Base-by-base conservation (phyloP, 2,888 invertebrate genomes). In the Acrobasis consociella region DNA sequence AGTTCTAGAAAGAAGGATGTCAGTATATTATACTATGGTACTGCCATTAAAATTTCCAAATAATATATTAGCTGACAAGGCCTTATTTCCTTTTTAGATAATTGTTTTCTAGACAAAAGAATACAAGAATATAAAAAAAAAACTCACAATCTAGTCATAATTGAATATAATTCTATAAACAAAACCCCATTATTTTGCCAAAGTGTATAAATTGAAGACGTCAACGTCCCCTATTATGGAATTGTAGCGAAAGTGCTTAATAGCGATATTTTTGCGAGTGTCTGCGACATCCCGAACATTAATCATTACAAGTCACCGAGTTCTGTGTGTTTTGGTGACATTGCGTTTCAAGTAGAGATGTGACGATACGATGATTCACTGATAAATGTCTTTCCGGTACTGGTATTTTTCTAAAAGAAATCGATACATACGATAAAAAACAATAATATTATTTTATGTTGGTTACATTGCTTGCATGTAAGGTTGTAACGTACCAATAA, bases 231-330 rank as follows among this genome's bases (percentile, higher is more conserved):
- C 15, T 61, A 49, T 38, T 63, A 39, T 11, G 55, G 49, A 49
- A 55, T 56, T 64, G 37, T 31, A 60, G 49, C 56, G 55, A 60
- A 60, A 56, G 55, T 55, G 51, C 55, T 49, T 63, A 42, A 60
- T 56, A 56, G 50, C 62, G 58, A 66, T 56, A 72, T 71, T 72
- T 71, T 67, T 71, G 67, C 63, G 69, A 69, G 68, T 68, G 71
- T 70, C 62, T 59, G 55, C 60, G 63, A 66, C 68, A 62, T 64
- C 52, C 38, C 63, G 22, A 65, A 66, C 71, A 76, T 78, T 75
- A 76, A 78, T 78, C 78, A 76, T 71, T 58, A 55, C 64, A 39
- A 64, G 62, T 66, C 64, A 62, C 65, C 60, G 63, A 68, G 69
- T 70, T 71, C 71, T 69, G 67, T 67, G 61, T 66, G 67, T 72